Base-by-base conservation (phyloP, 2,797 vertebrate species). In the Mareca strepera region DNA sequence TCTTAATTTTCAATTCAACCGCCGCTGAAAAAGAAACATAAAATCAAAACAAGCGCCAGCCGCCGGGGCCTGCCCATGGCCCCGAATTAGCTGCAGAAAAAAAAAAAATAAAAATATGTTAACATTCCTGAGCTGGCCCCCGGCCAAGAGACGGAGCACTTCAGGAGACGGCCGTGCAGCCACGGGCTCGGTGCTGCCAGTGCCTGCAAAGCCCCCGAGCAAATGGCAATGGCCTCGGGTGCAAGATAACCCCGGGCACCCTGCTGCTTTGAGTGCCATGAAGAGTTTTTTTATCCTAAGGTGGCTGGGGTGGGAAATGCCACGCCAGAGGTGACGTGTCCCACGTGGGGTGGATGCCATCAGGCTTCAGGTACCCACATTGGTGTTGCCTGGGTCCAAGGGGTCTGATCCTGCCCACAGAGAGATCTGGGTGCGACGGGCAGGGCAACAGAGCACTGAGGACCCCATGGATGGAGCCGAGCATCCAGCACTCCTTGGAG, bases 341-440 rank as follows among this genome's bases (percentile, higher is more conserved):
- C 22, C 0, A 1, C 0, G 17, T 0, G 12, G 74, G 50, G 20
- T 21, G 78, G 53, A 25, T 6, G 22, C 43, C 58, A 14, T 1
- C 7, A 2, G 1, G 44, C 33, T 44, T 29, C n/a, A 16, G 21
- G 2, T 33, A 26, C 69, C 62, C 8, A 1, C 3, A 2, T 3
- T 17, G 7, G 53, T 0, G 0, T 21, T 21, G 33, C 53, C 39
- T 8, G 1, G 46, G 5, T 1, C 6, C 14, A 69, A 81, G n/a
- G 53, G 50, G 33, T 31, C 80, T 35, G 5, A 62, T 9, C 31
- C 76, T 35, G 33, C 46, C 46, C 46, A 25, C 22, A 23, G 46
- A 25, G 22, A 7, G 22, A 2, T 48, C 46, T 48, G 46, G 46
- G 22, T 23, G 22, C 2, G 12, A 48, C 1, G 46, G 12, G 46